phyloP scores from a whole-genome alignment of 2,113 vertebrate species.

The Conger conger region DNA sequence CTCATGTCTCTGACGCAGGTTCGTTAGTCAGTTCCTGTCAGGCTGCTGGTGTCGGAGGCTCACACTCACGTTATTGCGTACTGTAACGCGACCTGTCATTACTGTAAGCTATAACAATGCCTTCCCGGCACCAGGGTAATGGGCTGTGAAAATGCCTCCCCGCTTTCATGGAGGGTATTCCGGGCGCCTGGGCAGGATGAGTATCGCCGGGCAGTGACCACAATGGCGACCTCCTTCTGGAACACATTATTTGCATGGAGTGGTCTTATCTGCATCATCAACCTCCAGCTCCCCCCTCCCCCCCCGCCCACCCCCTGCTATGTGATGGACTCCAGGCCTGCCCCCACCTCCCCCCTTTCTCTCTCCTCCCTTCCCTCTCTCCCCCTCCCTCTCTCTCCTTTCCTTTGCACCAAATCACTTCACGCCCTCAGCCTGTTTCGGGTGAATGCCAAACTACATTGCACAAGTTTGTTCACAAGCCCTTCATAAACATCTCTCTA shows the following conservation, averaged over 20 bases:
- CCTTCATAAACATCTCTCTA: background rate
- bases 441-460: background rate
- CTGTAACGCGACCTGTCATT: background rate
- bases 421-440: background rate
- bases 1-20: background rate
- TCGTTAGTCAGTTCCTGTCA: background rate
- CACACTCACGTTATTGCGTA: background rate
- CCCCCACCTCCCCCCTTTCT: too few relatives aligned
- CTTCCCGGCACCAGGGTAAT: background rate
- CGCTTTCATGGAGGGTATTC: background rate
- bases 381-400: too few relatives aligned
- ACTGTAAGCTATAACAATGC: background rate
- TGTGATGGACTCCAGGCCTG: background rate
- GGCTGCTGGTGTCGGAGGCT: background rate
- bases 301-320: too few relatives aligned
- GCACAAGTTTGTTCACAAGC: background rate
- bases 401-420: background rate
- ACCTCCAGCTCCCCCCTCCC: background rate
- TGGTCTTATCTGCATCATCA: background rate
- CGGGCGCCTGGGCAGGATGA: background rate
- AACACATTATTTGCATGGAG: background rate
- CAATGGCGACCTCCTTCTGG: background rate
- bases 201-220: background rate
- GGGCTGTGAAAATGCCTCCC: background rate
- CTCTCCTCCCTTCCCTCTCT: too few relatives aligned